phyloP scores from a whole-genome alignment of 2,797 vertebrate genomes.

The Apogon talboti region DNA sequence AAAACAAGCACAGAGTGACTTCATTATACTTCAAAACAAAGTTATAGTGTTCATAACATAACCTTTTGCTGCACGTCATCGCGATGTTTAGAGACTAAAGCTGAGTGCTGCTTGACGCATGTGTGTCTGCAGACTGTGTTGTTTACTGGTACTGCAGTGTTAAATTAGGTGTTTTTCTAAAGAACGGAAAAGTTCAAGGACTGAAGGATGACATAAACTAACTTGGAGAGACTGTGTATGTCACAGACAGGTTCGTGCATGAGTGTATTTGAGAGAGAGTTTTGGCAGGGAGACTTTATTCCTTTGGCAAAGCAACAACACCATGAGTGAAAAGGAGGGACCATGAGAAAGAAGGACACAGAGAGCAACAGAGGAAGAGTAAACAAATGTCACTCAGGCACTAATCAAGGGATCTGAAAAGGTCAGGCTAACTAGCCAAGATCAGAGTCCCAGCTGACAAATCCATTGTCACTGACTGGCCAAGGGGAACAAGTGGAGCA shows the following conservation, averaged over 20 bases:
- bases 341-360: constrained; percentile 43
- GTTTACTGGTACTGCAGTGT: constrained; percentile 58
- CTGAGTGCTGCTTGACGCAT: constrained; percentile 59
- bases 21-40: constrained; percentile 29
- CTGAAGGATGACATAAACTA: constrained; percentile 38
- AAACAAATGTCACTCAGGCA: constrained; percentile 73
- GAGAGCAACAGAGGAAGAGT: constrained; percentile 50
- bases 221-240: constrained; percentile 41
- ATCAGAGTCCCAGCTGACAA: constrained; percentile 64
- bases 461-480: constrained; percentile 67
- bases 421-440: constrained; percentile 75
- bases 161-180: constrained; percentile 54
- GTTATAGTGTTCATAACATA: constrained; percentile 1
- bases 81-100: constrained; percentile 44
- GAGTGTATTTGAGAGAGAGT: constrained; percentile 15
- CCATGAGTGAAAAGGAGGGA: constrained; percentile 38
- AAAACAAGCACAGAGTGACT: constrained; percentile 45
- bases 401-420: constrained; percentile 76
- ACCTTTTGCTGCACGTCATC: constrained; percentile 35
- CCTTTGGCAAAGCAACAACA: constrained; percentile 39
- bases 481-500: constrained; percentile 64
- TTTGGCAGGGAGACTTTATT: constrained; percentile 42
- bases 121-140: constrained; percentile 40
- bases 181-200: constrained; percentile 50
- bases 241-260: constrained; percentile 27